Base-by-base conservation (phyloP, 2,888 invertebrate species). In the Charanyca ferruginea region DNA sequence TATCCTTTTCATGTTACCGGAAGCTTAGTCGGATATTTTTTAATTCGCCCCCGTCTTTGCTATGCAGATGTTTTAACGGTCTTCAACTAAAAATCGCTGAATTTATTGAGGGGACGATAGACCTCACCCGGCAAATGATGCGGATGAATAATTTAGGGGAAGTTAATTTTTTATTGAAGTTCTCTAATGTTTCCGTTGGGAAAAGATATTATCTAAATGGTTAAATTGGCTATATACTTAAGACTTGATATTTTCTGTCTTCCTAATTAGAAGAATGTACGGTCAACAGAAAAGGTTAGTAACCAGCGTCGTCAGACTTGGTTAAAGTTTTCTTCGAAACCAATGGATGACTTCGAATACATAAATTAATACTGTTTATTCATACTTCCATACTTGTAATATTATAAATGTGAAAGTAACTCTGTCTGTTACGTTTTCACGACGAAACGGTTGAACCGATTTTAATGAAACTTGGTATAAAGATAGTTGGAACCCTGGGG, bases 1-100 rank as follows among this genome's bases (percentile, higher is more conserved):
- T n/a, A 11, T 52, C 5, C 16, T n/a, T 22, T 32, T 25, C 7
- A 23, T 49, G 11, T 13, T 63, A 62, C 51, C 44, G 44, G 28
- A 58, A 53, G 58, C 41, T 25, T 68, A n/a, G 23, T 42, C 22
- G 13, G 18, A 3, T n/a, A 0, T 47, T 55, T 45, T 58, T 55
- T 32, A 23, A 9, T 49, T 64, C 41, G 42, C 63, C 62, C 65
- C 52, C 64, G n/a, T 63, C 42, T 67, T 69, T 62, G 11, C 66
- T 65, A 75, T 72, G 83, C 83, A 83, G 83, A 81, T 83, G 83
- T 81, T 80, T 67, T 62, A 81, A 83, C 82, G 75, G 73, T 64
- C 68, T 61, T 18, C 52, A 41, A 66, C 35, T 49, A 64, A 71
- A 69, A 66, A 53, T 66, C 13, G 68, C 60, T 73, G 60, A 66